Evolutionary conservation across 37 sponge, comb jelly and placozoan species (phyloP).

Genomic region (Cladorhizidae sp.): DNA sequence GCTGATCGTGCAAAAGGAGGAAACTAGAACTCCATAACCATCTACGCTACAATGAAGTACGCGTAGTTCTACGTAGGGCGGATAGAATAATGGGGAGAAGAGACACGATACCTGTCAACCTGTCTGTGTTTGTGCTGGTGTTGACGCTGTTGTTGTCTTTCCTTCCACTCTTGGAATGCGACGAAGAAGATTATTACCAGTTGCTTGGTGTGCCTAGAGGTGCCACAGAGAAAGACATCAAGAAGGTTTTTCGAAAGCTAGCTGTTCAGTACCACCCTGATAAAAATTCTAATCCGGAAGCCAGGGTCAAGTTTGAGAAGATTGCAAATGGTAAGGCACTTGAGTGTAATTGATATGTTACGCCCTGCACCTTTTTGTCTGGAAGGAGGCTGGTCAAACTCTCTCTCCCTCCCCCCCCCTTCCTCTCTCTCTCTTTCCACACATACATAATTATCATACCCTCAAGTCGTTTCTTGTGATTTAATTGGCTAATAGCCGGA

Average conservation of each 20-base stretch:
- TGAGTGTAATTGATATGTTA: too few species aligned
- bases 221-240: constrained; percentile 70
- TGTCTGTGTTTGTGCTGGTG: background rate
- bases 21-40: too few species aligned
- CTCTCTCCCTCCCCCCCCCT: background rate
- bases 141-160: background rate
- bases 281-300: constrained; percentile 60
- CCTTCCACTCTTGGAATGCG: background rate
- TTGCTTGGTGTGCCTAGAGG: constrained; percentile 59
- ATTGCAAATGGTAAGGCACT: constrained; percentile 78
- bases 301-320: constrained; percentile 68
- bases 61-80: too few species aligned
- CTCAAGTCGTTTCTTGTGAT: too few species aligned
- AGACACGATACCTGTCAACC: background rate
- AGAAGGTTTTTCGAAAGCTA: constrained; percentile 69
- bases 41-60: too few species aligned
- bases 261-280: constrained; percentile 79
- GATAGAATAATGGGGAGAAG: too few species aligned
- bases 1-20: too few species aligned
- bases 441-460: background rate
- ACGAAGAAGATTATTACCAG: constrained; percentile 69
- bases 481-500: too few species aligned
- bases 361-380: background rate
- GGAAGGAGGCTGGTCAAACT: background rate
- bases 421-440: background rate